Conservation (phyloP, 2,888 invertebrate species). For the Neoaliturus tenellus region DNA sequence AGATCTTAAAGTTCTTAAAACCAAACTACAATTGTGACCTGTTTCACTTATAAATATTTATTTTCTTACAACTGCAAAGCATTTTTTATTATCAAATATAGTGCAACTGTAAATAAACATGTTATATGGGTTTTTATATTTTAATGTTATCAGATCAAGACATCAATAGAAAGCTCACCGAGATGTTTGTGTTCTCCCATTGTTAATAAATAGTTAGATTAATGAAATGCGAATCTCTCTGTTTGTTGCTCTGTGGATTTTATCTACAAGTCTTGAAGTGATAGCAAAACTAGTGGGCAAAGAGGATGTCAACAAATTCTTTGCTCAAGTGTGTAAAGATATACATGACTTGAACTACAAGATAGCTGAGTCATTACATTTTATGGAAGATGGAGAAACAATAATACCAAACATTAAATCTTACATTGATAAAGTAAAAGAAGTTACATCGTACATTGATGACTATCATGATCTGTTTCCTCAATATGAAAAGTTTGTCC, state of each 20-base stretch:
- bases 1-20: no score
- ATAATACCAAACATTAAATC: slow-evolving; percentile 17
- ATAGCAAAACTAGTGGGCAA: not conserved
- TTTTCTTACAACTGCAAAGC: no score
- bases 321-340: slow-evolving; percentile 16
- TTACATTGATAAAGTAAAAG: slow-evolving; percentile 16
- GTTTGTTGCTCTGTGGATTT: no score
- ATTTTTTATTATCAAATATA: no score
- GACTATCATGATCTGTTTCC: slow-evolving; percentile 22
- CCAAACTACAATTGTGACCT: no score
- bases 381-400: slow-evolving; percentile 41
- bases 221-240: no score
- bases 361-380: slow-evolving; percentile 10
- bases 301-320: slow-evolving; percentile 8
- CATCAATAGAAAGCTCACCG: no score
- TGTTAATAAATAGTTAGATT: no score
- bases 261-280: not conserved
- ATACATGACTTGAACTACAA: slow-evolving; percentile 33
- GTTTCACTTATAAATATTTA: no score
- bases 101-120: no score
- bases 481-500: not conserved
- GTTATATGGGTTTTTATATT: not conserved
- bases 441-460: slow-evolving; percentile 14
- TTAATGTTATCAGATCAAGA: not conserved
- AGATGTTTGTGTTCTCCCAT: no score